phyloP scores from a whole-genome alignment of 2,113 vertebrate species.

The Hemichromis elongatus region DNA sequence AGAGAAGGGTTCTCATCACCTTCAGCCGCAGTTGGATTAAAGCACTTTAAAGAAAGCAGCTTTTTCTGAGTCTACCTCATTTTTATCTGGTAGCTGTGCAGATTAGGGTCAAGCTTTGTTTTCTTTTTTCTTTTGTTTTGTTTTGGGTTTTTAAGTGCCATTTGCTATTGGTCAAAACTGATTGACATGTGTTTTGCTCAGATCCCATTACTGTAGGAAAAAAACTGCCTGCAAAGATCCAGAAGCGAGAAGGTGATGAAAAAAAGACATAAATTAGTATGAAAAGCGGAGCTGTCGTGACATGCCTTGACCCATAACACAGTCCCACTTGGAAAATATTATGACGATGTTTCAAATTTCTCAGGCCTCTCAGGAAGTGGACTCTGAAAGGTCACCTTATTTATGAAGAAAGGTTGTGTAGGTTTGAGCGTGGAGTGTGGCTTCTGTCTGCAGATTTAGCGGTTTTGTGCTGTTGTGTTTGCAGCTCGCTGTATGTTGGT shows the following conservation, averaged over 20 bases:
- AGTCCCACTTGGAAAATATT: slow-evolving; percentile 13
- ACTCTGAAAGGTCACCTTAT: slow-evolving; percentile 10
- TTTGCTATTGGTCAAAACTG: neutral
- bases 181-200: neutral
- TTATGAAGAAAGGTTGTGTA: neutral
- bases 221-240: neutral
- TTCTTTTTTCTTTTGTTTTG: neutral
- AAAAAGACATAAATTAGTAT: neutral
- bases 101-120: neutral
- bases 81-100: neutral
- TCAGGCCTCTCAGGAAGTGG: neutral
- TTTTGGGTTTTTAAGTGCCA: neutral
- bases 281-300: neutral
- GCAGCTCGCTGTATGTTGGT: neutral
- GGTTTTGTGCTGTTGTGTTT: neutral
- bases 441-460: neutral
- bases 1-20: neutral
- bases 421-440: neutral
- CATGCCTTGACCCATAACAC: neutral
- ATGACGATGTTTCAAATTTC: neutral
- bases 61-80: neutral
- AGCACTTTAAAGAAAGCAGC: neutral
- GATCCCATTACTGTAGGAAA: neutral
- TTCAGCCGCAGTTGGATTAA: neutral
- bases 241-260: neutral